phyloP scores from a whole-genome alignment of 2,113 vertebrate genomes.

The Neolamprologus longior region DNA sequence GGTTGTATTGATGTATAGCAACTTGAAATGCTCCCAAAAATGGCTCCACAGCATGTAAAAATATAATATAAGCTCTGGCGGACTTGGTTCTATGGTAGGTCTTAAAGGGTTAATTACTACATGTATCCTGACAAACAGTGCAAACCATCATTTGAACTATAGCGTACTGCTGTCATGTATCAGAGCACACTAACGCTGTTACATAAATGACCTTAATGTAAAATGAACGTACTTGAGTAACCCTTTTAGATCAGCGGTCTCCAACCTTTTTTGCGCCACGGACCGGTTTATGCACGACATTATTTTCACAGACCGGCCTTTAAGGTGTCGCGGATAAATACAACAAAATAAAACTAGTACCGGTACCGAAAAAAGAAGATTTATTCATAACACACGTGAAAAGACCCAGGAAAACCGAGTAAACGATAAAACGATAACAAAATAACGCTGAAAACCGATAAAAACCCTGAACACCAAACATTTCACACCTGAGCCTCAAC shows the following conservation, averaged over 20 bases:
- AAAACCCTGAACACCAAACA: rapidly evolving
- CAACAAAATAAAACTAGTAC: neutral
- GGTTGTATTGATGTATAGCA: too few relatives aligned
- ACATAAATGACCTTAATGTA: neutral
- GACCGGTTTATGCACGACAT: neutral
- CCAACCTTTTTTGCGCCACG: rapidly evolving
- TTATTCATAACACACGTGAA: neutral
- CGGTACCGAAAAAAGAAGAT: neutral
- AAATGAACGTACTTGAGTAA: neutral
- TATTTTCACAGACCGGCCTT: rapidly evolving
- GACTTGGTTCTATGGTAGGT: too few relatives aligned
- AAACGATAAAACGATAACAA: rapidly evolving
- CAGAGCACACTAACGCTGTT: neutral
- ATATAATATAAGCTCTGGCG: too few relatives aligned
- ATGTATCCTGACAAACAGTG: neutral
- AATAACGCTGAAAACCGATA: neutral
- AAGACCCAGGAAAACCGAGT: neutral
- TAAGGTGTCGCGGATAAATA: neutral
- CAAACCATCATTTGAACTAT: neutral
- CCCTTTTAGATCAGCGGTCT: rapidly evolving
- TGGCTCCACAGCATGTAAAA: too few relatives aligned
- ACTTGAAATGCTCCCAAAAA: too few relatives aligned
- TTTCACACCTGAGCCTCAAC: neutral
- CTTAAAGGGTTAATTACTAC: neutral
- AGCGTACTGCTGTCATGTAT: neutral